Base-by-base conservation (phyloP, 2,888 invertebrate genomes). In the Noctuana brunneofusca region DNA sequence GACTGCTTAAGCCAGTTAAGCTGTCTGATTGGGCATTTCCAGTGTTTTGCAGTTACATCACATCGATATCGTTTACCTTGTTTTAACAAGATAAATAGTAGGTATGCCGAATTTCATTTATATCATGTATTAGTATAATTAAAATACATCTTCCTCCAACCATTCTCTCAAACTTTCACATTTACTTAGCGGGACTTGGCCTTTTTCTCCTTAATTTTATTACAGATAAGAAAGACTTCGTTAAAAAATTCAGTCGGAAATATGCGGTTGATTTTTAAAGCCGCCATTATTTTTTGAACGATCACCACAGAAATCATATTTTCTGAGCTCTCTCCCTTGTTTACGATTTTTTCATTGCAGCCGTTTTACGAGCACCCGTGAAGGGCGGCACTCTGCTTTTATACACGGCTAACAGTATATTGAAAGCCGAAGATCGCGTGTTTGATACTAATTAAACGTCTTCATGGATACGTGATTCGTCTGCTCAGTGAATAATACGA, bases 341-440 rank as follows among this genome's bases (percentile, higher is more conserved):
- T 89, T 88, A 88, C 79, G 80, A 72, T 79, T 82, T 87, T 87
- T 87, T 89, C 87, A 88, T 86, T 85, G 84, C 84, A 79, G 69
- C 82, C 83, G 79, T 79, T 89, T 90, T 88, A 90, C 85, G 87
- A 86, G 75, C 79, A 71, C 75, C 74, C 71, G 78, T 76, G 80
- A 83, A 83, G 84, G 78, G 73, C 75, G 78, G 79, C 79, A 83
- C 84, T 86, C 80, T 79, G 81, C 75, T 81, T 86, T 84, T 82
- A 73, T 69, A 66, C 64, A 57, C 68, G 62, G 75, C 73, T 83
- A 87, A 85, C 85, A 71, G 86, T 84, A 79, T 77, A 80, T 73
- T 68, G 70, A 75, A 78, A 78, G 72, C 73, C 74, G 67, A 76
- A 84, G 82, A 84, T 89, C 81, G 86, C 87, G 80, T 90, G 89